Evolutionary conservation across 2,113 vertebrate genomes (phyloP).

Genomic region (Pithys albifrons): DNA sequence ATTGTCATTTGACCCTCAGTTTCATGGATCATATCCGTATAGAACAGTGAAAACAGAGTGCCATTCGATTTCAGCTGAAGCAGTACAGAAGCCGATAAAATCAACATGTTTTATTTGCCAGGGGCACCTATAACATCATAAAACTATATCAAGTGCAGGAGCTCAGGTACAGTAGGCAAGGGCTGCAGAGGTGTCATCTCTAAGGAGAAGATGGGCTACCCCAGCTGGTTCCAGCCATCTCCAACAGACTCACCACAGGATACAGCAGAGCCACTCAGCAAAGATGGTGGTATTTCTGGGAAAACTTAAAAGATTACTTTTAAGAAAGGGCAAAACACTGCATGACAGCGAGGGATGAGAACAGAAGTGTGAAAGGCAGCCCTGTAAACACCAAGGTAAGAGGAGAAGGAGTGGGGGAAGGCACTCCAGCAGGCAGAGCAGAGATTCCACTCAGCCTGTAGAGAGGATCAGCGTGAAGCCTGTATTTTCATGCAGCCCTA

Average conservation of each 20-base stretch:
- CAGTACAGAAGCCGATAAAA: background rate
- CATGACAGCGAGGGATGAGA: background rate
- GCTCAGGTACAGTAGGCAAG: background rate
- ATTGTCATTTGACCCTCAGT: background rate
- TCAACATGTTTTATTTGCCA: background rate
- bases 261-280: background rate
- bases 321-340: background rate
- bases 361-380: background rate
- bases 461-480: background rate
- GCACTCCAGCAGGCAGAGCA: background rate
- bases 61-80: background rate
- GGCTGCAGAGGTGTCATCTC: background rate
- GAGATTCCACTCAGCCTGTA: background rate
- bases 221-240: background rate
- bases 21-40: background rate
- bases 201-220: rapidly evolving
- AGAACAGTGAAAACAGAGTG: background rate
- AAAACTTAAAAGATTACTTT: background rate
- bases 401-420: background rate
- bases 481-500: background rate
- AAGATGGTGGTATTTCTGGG: background rate
- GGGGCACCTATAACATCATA: background rate
- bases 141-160: background rate
- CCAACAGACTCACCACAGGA: background rate
- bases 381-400: background rate